Percentiles rank a stretch among this genome's conserved stretches.
phyloP scores from a whole-genome alignment of 1,140 invertebrate genomes.

The Drosophila sechellia region DNA sequence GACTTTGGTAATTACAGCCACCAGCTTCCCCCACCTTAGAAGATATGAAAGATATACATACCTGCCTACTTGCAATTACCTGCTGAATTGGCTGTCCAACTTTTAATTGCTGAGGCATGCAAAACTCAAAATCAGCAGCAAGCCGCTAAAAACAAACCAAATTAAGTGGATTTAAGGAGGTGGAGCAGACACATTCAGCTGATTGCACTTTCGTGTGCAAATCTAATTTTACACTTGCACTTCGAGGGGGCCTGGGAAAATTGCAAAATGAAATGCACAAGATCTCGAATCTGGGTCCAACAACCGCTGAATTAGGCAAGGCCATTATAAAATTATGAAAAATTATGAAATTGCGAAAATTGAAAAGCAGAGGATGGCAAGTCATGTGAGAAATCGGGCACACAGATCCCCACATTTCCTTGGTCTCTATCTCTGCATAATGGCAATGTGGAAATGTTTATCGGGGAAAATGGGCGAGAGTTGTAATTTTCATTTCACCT shows the following conservation, averaged over 20 bases:
- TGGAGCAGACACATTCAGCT: neutral
- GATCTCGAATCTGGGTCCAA: conserved; percentile 1
- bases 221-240: conserved; percentile 56
- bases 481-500: conserved; percentile 15
- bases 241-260: conserved; percentile 9
- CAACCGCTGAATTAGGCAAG: conserved; percentile 51
- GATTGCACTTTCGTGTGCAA: conserved; percentile 27
- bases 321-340: conserved; percentile 73
- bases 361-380: conserved; percentile 26
- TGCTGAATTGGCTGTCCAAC: conserved; percentile 68
- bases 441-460: conserved; percentile 13
- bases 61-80: conserved; percentile 57
- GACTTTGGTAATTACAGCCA: conserved; percentile 70
- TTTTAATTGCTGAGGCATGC: conserved; percentile 76
- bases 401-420: neutral
- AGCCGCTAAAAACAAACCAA: conserved; percentile 35
- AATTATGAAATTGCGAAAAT: conserved; percentile 54
- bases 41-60: conserved; percentile 22
- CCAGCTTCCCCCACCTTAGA: neutral
- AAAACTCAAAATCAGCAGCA: conserved; percentile 42
- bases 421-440: neutral
- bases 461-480: conserved; percentile 7
- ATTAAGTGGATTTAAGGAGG: conserved; percentile 14
- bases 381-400: conserved; percentile 29
- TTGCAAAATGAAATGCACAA: conserved; percentile 7